phyloP scores from a whole-genome alignment of 2,888 invertebrate species.

The Serrognathus titanus region DNA sequence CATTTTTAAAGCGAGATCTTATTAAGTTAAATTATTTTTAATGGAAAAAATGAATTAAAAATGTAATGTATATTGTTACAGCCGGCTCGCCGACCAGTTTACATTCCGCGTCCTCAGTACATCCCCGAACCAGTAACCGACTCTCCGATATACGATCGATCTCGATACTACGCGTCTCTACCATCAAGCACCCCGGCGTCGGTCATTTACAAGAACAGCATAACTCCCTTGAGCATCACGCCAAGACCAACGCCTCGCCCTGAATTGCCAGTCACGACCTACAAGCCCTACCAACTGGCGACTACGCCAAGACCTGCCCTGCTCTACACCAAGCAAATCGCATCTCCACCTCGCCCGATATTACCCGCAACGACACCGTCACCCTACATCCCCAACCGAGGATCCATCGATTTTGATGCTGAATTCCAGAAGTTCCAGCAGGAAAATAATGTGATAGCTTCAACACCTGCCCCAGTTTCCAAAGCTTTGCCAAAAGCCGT shows the following conservation, averaged over 20 bases:
- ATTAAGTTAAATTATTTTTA: too few relatives aligned
- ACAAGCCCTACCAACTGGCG: slow-evolving; percentile 60
- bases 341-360: slow-evolving; percentile 31
- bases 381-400: slow-evolving; percentile 16
- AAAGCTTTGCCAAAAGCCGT: slow-evolving; percentile 34
- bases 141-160: slow-evolving; percentile 34
- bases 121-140: slow-evolving; percentile 28
- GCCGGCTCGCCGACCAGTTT: slow-evolving; percentile 43
- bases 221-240: slow-evolving; percentile 57
- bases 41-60: not conserved
- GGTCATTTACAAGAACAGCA: slow-evolving; percentile 42
- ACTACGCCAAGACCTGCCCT: slow-evolving; percentile 57
- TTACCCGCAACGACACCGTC: slow-evolving; percentile 28
- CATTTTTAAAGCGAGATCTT: too few relatives aligned
- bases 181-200: slow-evolving; percentile 53
- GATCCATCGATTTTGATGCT: slow-evolving; percentile 62
- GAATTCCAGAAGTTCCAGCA: slow-evolving; percentile 73
- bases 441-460: slow-evolving; percentile 59
- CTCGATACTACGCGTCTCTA: slow-evolving; percentile 38
- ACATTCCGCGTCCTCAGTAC: slow-evolving; percentile 41
- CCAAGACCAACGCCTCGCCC: slow-evolving; percentile 56
- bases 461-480: slow-evolving; percentile 48
- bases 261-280: slow-evolving; percentile 64
- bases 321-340: slow-evolving; percentile 42
- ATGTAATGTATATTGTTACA: slow-evolving; percentile 23